phyloP scores from a whole-genome alignment of 2,888 invertebrate genomes.

The Plemyria rubiginata region DNA sequence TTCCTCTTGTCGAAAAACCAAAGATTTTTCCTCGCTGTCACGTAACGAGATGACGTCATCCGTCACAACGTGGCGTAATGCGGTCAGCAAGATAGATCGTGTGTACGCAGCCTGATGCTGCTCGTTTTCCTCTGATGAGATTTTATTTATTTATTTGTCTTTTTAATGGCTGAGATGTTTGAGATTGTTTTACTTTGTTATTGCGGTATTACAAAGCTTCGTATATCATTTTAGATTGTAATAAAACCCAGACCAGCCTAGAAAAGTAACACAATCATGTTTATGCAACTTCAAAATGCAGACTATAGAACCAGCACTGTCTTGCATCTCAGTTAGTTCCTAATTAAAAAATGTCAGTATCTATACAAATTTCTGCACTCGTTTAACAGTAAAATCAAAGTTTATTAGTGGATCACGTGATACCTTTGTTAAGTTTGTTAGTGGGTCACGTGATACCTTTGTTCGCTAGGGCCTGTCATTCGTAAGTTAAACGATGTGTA shows the following conservation, averaged over 20 bases:
- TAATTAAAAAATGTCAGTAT: no score
- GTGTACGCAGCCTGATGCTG: conserved; percentile 26
- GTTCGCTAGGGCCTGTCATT: conserved; percentile 8
- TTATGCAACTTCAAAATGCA: no score
- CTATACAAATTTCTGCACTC: conserved; percentile 6
- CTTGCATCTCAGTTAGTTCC: no score
- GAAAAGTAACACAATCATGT: no score
- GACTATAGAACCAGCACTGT: no score
- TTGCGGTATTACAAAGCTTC: neutral
- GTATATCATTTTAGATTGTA: no score
- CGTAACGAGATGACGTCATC: conserved; percentile 39
- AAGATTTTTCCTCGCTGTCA: conserved; percentile 27
- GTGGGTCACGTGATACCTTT: conserved; percentile 3
- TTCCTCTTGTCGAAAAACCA: conserved; percentile 17
- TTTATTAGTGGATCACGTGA: conserved; percentile 10
- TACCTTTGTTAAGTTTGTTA: conserved; percentile 1
- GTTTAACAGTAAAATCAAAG: conserved; percentile 1
- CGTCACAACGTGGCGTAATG: conserved; percentile 44
- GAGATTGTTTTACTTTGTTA: conserved; percentile 5
- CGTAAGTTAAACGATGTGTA: neutral
- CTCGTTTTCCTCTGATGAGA: conserved; percentile 23
- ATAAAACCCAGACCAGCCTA: no score
- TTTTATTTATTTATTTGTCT: conserved; percentile 23
- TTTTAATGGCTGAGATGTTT: conserved; percentile 9
- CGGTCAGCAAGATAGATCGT: conserved; percentile 45